Evolutionary conservation across 2,797 vertebrate genomes (phyloP), one percentile per base, ranked within the genome.

Genomic region (Acanthopagrus latus): DNA sequence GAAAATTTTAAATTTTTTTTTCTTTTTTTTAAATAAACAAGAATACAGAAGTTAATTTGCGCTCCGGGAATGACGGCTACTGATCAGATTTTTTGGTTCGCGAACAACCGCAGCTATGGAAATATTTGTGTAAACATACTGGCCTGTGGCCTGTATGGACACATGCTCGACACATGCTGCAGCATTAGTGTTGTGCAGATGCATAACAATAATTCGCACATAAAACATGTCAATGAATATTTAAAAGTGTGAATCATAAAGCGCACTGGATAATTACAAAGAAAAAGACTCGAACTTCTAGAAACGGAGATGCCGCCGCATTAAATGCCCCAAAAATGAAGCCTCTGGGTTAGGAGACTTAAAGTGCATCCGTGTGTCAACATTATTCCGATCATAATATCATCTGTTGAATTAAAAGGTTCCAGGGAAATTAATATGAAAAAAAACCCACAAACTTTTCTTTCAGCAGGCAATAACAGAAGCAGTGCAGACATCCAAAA

Each of bases 91-190:
- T 33, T 76, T 82, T 80, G 13, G 33, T 43, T 21, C 9, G 81
- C 38, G 50, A 70, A 82, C 48, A 64, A 60, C 57, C 44, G 50
- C 72, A 83, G 46, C 69, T 23, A 60, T 78, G 78, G 67, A 82
- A 82, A 86, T 88, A 86, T 89, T 84, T 78, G 51, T 73, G 63
- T 23, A 79, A 84, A 88, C 78, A 85, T 29, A 48, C 52, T 77
- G 76, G 76, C 60, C 78, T 71, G 66, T 81, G 62, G 82, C 77
- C 81, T 86, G 38, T 29, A 25, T 43, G 43, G 57, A 80, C 82
- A 85, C 74, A 89, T 87, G 82, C 59, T 78, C 41, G 46, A 85
- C 79, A 81, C 82, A 88, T 90, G 87, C 81, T 75, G 62, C 71
- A 77, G 25, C 23, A 71, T 71, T 46, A 27, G 14, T 85, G 67